Percentiles rank a stretch among this genome's conserved stretches.
These are phyloP conservation scores for Tupiocoris notatus DNA, from an alignment of 2,888 invertebrate genomes.

Conservation along the genomic window DNA sequence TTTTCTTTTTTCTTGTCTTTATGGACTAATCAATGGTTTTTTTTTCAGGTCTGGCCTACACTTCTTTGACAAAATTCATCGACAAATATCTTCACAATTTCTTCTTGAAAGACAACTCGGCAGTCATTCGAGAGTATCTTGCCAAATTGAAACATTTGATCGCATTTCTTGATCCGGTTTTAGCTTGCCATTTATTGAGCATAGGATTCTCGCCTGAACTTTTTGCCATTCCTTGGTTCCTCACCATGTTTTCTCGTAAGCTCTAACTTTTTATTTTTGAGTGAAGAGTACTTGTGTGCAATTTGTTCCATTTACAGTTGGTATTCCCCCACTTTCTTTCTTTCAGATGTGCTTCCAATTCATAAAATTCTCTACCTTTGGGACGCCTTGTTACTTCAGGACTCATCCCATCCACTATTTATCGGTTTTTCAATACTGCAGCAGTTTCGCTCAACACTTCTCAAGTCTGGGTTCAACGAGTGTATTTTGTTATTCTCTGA, in stretches of 20 bases:
- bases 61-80: slow-evolving; percentile 92
- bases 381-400: slow-evolving; percentile 93
- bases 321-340: too few relatives aligned
- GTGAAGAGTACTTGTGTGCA: background rate
- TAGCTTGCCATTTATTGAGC: slow-evolving; percentile 85
- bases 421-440: slow-evolving; percentile 90
- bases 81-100: slow-evolving; percentile 96
- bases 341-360: slow-evolving; percentile 92
- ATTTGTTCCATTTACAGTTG: too few relatives aligned
- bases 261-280: slow-evolving; percentile 51
- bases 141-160: slow-evolving; percentile 95
- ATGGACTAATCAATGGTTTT: too few relatives aligned
- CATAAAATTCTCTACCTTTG: slow-evolving; percentile 97
- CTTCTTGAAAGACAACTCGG: slow-evolving; percentile 94
- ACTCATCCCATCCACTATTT: slow-evolving; percentile 88
- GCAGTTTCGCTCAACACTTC: slow-evolving; percentile 78
- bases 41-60: slow-evolving; percentile 88
- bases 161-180: slow-evolving; percentile 89
- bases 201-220: slow-evolving; percentile 96
- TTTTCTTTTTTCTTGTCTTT: too few relatives aligned
- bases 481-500: slow-evolving; percentile 98
- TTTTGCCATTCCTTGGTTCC: slow-evolving; percentile 98
- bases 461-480: slow-evolving; percentile 94
- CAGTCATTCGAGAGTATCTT: slow-evolving; percentile 94
- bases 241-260: slow-evolving; percentile 98